Conservation (phyloP, 64 coral and sea anemone genomes). For the Montipora cactus region DNA sequence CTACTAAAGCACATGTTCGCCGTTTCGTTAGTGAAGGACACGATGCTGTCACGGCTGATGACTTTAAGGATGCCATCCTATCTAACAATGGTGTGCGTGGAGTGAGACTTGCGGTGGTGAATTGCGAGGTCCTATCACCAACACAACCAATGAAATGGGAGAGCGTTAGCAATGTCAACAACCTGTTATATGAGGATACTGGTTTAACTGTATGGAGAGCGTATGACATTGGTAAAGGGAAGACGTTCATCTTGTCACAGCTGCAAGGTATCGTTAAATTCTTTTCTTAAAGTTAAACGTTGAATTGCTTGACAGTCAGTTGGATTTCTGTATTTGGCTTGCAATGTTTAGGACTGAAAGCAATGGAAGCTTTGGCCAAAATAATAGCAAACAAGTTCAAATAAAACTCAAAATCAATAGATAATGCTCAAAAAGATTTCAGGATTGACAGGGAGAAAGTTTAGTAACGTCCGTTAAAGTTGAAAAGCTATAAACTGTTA, state of each 20-base stretch:
- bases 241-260: conserved; percentile 30
- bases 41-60: conserved; percentile 44
- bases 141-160: conserved; percentile 11
- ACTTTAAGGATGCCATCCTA: conserved; percentile 62
- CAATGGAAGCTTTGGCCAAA: no score
- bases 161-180: conserved; percentile 53
- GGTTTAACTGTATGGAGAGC: conserved; percentile 66
- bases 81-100: conserved; percentile 59
- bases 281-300: no score
- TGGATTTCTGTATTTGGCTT: no score
- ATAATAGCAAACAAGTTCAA: no score
- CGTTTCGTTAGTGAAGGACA: conserved; percentile 26
- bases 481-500: no score
- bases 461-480: no score
- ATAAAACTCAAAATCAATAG: no score
- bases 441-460: no score
- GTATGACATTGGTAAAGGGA: conserved; percentile 61
- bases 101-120: conserved; percentile 40
- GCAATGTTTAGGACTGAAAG: no score
- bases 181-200: conserved; percentile 16
- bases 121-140: neutral
- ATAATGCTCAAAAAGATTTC: no score
- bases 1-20: no score
- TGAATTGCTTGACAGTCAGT: no score
- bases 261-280: conserved; percentile 6